phyloP scores from a whole-genome alignment of 1,140 invertebrate species.

The Portunus trituberculatus region DNA sequence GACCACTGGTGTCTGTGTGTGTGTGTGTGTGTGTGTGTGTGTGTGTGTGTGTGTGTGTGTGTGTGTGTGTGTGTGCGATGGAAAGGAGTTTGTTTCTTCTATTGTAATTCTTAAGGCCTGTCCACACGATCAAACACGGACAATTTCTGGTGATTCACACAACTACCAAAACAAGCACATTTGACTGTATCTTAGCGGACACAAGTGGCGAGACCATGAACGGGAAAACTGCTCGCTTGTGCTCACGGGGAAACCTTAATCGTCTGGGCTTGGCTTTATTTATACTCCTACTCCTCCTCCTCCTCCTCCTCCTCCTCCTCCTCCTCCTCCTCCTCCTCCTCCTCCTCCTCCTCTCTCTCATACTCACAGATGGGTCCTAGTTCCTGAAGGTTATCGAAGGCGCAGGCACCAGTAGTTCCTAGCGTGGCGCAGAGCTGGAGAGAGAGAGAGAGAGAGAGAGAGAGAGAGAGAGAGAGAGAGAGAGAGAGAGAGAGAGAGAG shows the following conservation, averaged over 20 bases:
- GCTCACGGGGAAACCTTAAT: too few species aligned
- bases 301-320: not conserved
- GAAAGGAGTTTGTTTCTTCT: not conserved
- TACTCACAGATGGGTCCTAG: slow-evolving; percentile 86
- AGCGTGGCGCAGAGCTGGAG: slow-evolving; percentile 93
- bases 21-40: too few species aligned
- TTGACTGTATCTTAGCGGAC: too few species aligned
- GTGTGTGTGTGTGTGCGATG: not conserved
- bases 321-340: slow-evolving; percentile 16
- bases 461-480: not conserved
- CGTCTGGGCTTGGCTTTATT: too few species aligned
- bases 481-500: not conserved
- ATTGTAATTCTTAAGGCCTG: too few species aligned
- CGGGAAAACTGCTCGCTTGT: too few species aligned
- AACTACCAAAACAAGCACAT: too few species aligned
- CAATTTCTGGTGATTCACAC: too few species aligned
- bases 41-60: too few species aligned
- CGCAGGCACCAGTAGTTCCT: slow-evolving; percentile 96
- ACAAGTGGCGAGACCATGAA: too few species aligned
- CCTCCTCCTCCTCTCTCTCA: not conserved
- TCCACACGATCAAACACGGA: too few species aligned
- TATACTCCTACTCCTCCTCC: not conserved
- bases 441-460: not conserved
- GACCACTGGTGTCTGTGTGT: too few species aligned
- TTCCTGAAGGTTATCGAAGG: slow-evolving; percentile 95